phyloP scores from a whole-genome alignment of 2,113 vertebrate species.

The Serilophus lunatus region DNA sequence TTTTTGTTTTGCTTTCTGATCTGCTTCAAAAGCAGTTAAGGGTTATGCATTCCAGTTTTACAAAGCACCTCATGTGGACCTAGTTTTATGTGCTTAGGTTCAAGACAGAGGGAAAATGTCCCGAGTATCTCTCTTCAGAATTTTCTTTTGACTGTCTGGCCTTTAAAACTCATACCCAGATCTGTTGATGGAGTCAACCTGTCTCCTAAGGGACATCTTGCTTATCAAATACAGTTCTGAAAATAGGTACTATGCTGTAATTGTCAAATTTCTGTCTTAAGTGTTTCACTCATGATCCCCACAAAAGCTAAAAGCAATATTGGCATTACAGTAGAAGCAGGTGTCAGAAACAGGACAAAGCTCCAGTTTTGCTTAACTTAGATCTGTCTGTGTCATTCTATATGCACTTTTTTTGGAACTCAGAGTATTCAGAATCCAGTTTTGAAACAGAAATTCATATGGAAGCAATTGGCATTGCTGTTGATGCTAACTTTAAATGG shows the following conservation, averaged over 20 bases:
- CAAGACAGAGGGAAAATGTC: background rate
- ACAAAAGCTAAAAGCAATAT: background rate
- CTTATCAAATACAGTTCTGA: background rate
- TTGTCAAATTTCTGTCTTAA: background rate
- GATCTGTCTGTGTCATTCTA: background rate
- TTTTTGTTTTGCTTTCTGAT: background rate
- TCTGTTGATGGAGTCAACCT: background rate
- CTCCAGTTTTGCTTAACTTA: background rate
- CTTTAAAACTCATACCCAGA: background rate
- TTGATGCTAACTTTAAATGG: background rate
- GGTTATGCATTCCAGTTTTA: background rate
- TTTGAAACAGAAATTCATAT: background rate
- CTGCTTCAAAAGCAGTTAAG: background rate
- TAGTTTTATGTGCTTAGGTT: background rate
- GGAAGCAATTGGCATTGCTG: background rate
- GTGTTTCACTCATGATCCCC: background rate
- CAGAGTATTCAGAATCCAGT: background rate
- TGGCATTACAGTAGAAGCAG: background rate
- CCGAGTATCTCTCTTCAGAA: background rate
- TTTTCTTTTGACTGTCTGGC: background rate
- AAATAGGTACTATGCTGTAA: background rate
- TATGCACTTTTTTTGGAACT: background rate
- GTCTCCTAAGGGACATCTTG: background rate
- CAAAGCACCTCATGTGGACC: constrained; percentile 22
- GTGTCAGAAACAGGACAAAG: background rate